Conservation (phyloP, 2,113 vertebrate species). For the Procavia capensis region DNA sequence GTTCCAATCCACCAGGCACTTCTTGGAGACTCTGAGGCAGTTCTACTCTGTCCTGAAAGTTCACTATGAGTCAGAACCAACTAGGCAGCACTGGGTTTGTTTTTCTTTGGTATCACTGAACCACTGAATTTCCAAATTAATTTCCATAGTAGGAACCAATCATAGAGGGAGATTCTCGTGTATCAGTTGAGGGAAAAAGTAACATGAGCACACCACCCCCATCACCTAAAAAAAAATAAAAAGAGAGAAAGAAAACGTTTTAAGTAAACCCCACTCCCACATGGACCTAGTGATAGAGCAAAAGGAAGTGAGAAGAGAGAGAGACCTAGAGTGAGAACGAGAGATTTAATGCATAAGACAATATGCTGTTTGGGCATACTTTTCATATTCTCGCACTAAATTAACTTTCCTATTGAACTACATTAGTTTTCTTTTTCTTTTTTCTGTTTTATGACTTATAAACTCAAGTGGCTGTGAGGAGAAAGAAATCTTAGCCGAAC, state of each 20-base stretch:
- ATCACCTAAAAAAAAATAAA: too few relatives aligned
- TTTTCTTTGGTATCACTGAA: too few relatives aligned
- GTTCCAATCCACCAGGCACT: too few relatives aligned
- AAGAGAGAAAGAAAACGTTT: not conserved
- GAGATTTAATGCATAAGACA: not conserved
- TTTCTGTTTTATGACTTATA: not conserved
- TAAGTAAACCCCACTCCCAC: not conserved
- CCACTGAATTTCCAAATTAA: not conserved
- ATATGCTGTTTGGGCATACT: not conserved
- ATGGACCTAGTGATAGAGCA: not conserved
- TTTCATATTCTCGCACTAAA: conserved; percentile 20
- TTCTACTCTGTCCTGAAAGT: too few relatives aligned
- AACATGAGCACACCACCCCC: not conserved
- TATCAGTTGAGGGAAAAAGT: not conserved
- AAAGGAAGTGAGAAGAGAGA: not conserved
- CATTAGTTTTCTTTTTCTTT: not conserved
- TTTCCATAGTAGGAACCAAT: not conserved
- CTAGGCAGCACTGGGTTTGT: too few relatives aligned
- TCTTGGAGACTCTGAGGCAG: too few relatives aligned
- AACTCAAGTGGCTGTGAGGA: not conserved
- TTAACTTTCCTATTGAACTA: conserved; percentile 34
- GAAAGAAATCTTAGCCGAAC: not conserved
- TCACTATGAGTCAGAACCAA: too few relatives aligned
- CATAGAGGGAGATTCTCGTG: not conserved
- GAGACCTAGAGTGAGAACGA: fast-evolving